phyloP scores from a whole-genome alignment of 2,797 vertebrate genomes.

The Semaprochilodus insignis region DNA sequence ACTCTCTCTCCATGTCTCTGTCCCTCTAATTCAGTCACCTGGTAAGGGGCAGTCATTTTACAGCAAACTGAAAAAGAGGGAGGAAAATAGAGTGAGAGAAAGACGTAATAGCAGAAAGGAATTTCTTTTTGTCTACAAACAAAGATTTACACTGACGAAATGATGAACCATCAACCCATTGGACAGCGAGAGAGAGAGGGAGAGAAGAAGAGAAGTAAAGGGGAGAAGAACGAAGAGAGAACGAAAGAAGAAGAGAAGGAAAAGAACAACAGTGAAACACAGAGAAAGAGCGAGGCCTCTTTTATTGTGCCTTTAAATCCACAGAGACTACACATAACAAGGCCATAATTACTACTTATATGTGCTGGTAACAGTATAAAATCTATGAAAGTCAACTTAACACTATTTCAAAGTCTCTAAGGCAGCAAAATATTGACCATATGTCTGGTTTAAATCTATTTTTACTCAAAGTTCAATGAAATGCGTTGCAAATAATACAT shows the following conservation, averaged over 20 bases:
- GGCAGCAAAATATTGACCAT: neutral
- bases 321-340: neutral
- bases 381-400: neutral
- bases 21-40: constrained; percentile 30
- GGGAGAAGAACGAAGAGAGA: neutral
- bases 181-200: neutral
- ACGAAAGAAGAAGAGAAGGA: neutral
- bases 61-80: constrained; percentile 1
- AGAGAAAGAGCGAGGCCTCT: neutral
- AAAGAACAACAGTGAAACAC: neutral
- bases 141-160: neutral
- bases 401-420: neutral
- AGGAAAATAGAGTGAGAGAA: neutral
- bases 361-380: neutral
- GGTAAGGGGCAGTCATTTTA: constrained; percentile 36
- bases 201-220: neutral
- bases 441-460: neutral
- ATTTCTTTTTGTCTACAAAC: neutral
- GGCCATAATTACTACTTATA: neutral
- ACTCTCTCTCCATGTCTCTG: constrained; percentile 31
- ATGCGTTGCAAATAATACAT: too few relatives aligned
- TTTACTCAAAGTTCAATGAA: neutral
- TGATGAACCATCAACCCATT: constrained; percentile 7
- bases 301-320: neutral
- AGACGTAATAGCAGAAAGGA: neutral